A percentile compares a stretch with the other conserved stretches of the same genome.
Conservation (phyloP, 2,888 invertebrate species). For the Caenorhabditis sulstoni region DNA sequence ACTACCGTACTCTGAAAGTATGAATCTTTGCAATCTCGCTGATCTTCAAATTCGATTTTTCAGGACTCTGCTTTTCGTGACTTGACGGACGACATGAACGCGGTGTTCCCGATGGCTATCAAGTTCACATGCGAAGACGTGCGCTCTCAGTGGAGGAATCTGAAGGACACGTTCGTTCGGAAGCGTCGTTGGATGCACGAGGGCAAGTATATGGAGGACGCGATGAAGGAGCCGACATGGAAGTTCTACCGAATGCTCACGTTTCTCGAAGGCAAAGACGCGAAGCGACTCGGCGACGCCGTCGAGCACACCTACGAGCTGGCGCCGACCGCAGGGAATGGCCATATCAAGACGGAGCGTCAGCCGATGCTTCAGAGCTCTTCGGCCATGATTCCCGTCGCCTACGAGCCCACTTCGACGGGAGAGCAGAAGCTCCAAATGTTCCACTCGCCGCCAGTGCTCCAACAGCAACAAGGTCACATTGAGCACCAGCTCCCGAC, state of each 20-base stretch:
- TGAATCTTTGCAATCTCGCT: not conserved
- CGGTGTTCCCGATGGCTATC: slow-evolving; percentile 18
- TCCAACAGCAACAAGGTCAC: slow-evolving; percentile 8
- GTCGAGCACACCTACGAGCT: slow-evolving; percentile 37
- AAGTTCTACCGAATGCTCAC: slow-evolving; percentile 70
- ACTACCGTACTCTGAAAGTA: slow-evolving; percentile 40
- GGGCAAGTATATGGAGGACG: slow-evolving; percentile 70
- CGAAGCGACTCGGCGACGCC: slow-evolving; percentile 28
- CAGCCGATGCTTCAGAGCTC: slow-evolving; percentile 2
- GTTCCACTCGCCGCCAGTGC: slow-evolving; percentile 21
- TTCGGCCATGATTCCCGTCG: slow-evolving; percentile 7
- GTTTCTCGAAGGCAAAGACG: slow-evolving; percentile 67
- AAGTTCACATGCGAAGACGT: slow-evolving; percentile 66
- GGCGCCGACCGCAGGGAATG: not conserved
- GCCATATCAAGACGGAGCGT: too few species aligned
- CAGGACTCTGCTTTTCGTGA: slow-evolving; percentile 30
- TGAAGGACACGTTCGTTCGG: slow-evolving; percentile 71
- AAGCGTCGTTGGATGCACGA: slow-evolving; percentile 70
- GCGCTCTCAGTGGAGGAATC: slow-evolving; percentile 71
- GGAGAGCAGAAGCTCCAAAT: slow-evolving; percentile 63
- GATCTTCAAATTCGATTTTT: too few species aligned
- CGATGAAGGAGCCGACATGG: slow-evolving; percentile 71
- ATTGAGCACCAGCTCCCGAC: slow-evolving; percentile 10
- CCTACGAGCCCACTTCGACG: slow-evolving; percentile 56
- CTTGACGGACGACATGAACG: slow-evolving; percentile 37